Evolutionary conservation across 2,113 vertebrate species (phyloP), one percentile per base, ranked within the genome.

Genomic region (Microtus montanus): DNA sequence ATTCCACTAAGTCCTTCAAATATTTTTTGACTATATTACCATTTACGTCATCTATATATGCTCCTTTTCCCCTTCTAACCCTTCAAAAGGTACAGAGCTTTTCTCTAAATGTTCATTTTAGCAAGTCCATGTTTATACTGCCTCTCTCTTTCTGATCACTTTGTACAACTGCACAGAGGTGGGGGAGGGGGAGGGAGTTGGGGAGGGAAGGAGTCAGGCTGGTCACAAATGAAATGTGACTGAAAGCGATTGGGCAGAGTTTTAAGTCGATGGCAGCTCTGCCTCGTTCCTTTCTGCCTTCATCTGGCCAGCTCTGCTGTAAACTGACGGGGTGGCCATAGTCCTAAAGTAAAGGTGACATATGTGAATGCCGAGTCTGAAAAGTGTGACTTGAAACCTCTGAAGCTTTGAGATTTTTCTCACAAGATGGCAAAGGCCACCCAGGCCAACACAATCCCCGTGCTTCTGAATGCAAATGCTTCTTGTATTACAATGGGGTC

Each of bases 381-480:
- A 73, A 77, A 73, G 9, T 15, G 15, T 0, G 17, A 66, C 19
- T 33, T 79, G 47, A 63, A 73, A 26, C 38, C 73, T 26, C n/a
- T 20, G 10, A 78, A 35, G 41, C 17, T 13, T 86, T 3, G 33
- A 33, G 91, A 8, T 70, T 33, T 19, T 38, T 63, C 35, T 24
- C 0, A 0, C 8, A 38, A 5, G n/a, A 63, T 15, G 52, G 12
- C 7, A 3, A 13, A 78, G 35, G 4, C 30, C 22, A 22, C n/a
- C 12, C 61, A 30, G 33, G 58, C 10, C 4, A 13, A 61, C 11
- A 22, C 1, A 44, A 61, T 30, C 35, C 4, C 68, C 15, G 0
- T 41, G 54, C 8, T 74, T 70, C 73, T 89, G 15, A 64, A 3
- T 4, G 24, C 44, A 73, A n/a, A 15, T 64, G 33, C 15, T 6